These are phyloP conservation scores for Tenthredo mesomela DNA, from an alignment of 2,888 invertebrate genomes.

Conservation along the genomic window DNA sequence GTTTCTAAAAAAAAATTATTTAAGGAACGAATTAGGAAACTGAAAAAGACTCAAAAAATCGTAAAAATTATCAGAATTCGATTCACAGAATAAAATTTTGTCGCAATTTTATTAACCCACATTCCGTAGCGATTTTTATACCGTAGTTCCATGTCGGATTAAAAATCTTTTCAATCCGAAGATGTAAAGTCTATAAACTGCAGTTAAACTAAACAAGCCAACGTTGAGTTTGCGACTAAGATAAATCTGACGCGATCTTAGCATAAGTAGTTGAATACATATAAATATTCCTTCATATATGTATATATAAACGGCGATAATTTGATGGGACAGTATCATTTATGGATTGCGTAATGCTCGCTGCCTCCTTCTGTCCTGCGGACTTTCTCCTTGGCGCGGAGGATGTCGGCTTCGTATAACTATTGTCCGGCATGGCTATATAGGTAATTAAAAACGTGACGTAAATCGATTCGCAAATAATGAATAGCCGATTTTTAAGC, in stretches of 20 bases:
- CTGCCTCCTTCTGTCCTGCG: conserved; percentile 65
- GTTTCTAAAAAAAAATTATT: conserved; percentile 64
- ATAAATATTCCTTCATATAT: not conserved
- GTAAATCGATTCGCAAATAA: not conserved
- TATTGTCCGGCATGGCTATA: conserved; percentile 62
- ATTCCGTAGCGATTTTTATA: not conserved
- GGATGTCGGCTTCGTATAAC: conserved; percentile 61
- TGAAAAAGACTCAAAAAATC: not conserved
- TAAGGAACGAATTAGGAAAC: not conserved
- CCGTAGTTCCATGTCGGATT: not conserved
- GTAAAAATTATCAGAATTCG: too few relatives aligned
- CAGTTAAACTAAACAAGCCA: conserved; percentile 4
- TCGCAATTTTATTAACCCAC: not conserved
- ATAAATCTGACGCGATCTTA: not conserved
- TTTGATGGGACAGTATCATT: conserved; percentile 73
- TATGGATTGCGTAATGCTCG: conserved; percentile 74
- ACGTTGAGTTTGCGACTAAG: conserved; percentile 29
- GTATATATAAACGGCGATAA: conserved; percentile 20
- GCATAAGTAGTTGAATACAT: not conserved
- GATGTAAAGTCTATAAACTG: not conserved
- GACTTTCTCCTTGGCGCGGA: conserved; percentile 72
- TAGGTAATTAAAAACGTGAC: not conserved
- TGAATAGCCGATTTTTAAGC: not conserved
- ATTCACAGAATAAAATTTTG: too few relatives aligned
- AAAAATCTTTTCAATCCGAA: not conserved